phyloP scores from a whole-genome alignment of 2,888 invertebrate genomes.

The Mechanitis mazaeus region DNA sequence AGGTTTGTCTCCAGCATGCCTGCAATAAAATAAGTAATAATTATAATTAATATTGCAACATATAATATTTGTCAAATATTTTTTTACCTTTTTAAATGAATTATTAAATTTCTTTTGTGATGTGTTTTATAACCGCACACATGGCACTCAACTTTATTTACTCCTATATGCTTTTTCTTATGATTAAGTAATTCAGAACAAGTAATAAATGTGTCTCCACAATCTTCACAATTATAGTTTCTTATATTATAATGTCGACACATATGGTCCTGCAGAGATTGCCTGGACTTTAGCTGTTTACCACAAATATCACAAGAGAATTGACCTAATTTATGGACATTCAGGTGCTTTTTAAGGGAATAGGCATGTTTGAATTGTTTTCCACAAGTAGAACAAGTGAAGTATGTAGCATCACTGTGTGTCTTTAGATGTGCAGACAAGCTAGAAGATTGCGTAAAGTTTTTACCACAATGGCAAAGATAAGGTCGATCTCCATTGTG shows the following conservation, averaged over 20 bases:
- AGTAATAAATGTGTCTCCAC: constrained; percentile 68
- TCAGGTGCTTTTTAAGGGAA: constrained; percentile 58
- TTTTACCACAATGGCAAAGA: constrained; percentile 64
- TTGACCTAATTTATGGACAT: constrained; percentile 56
- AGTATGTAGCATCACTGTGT: constrained; percentile 56
- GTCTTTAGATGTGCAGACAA: constrained; percentile 62
- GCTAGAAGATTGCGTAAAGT: constrained; percentile 64
- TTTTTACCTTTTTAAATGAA: constrained; percentile 61
- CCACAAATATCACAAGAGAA: constrained; percentile 59
- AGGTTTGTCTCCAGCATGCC: constrained; percentile 62
- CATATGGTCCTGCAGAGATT: constrained; percentile 58
- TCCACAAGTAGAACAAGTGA: constrained; percentile 63
- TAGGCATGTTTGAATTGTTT: constrained; percentile 71
- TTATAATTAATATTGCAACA: not conserved
- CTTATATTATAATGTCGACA: constrained; percentile 64
- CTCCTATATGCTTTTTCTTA: constrained; percentile 51
- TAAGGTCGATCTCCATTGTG: constrained; percentile 68
- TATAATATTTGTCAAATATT: not conserved
- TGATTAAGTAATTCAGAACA: constrained; percentile 65
- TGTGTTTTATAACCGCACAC: constrained; percentile 65
- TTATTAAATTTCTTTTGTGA: constrained; percentile 57
- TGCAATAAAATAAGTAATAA: constrained; percentile 35
- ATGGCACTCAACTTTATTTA: constrained; percentile 57
- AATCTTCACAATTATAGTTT: constrained; percentile 68
- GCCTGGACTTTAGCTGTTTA: constrained; percentile 61